A percentile compares a stretch with the other conserved stretches of the same genome.
These are phyloP conservation scores for Chlorodrepanis virens DNA, from an alignment of 2,113 vertebrate species.

Conservation along the genomic window DNA sequence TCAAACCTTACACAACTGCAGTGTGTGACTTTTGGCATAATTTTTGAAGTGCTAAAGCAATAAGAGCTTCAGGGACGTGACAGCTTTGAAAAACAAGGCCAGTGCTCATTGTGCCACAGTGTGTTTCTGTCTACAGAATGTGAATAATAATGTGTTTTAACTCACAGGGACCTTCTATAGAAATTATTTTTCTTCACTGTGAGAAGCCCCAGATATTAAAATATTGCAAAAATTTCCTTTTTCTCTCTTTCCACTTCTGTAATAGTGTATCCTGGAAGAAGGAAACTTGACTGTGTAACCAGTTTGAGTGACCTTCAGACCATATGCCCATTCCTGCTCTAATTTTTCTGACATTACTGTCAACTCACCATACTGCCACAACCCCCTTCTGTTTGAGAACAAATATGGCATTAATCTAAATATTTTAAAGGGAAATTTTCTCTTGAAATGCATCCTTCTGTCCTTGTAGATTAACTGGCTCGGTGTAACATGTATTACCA, in stretches of 20 bases:
- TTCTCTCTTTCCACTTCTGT: neutral
- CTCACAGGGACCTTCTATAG: neutral
- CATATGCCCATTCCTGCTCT: accelerated
- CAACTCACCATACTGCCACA: neutral
- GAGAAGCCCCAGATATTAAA: neutral
- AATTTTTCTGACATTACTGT: neutral
- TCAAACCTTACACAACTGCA: neutral
- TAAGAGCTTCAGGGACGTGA: neutral
- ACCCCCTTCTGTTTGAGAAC: neutral
- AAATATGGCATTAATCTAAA: neutral
- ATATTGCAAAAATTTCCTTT: neutral
- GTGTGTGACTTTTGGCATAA: neutral
- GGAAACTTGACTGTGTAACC: neutral
- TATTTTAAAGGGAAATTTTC: neutral
- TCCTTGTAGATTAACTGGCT: neutral
- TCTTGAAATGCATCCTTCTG: neutral
- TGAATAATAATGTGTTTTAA: neutral
- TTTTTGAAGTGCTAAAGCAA: neutral
- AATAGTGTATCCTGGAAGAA: neutral
- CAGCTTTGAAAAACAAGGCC: neutral
- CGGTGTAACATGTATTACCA: neutral
- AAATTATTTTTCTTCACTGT: neutral
- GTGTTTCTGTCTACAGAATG: neutral
- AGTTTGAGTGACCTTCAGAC: neutral
- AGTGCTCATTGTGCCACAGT: neutral